Evolutionary conservation across 1,140 invertebrate genomes (phyloP).

Genomic region (Xylocopa sonorina): DNA sequence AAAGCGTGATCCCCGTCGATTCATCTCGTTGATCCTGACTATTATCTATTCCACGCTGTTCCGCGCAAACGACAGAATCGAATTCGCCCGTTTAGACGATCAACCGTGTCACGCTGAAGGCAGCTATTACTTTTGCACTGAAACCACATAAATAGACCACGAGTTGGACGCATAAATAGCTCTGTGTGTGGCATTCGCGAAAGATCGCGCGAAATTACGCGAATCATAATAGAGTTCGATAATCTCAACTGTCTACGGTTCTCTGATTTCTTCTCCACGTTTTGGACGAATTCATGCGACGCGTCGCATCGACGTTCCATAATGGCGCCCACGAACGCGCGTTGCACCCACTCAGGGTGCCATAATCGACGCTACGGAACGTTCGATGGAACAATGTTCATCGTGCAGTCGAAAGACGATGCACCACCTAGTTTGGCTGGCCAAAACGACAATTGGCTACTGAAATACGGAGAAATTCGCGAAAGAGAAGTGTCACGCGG

Average conservation of each 20-base stretch:
- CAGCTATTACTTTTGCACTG: slow-evolving; percentile 44
- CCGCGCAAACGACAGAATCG: slow-evolving; percentile 41
- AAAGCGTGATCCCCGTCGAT: slow-evolving; percentile 46
- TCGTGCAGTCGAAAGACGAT: too few species aligned
- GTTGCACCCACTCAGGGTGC: too few species aligned
- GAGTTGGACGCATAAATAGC: slow-evolving; percentile 33
- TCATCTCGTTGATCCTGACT: slow-evolving; percentile 49
- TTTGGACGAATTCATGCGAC: background rate
- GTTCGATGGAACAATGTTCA: too few species aligned
- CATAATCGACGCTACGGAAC: too few species aligned
- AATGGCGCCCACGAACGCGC: too few species aligned
- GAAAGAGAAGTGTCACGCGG: too few species aligned
- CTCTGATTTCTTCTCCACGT: background rate
- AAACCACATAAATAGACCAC: slow-evolving; percentile 39
- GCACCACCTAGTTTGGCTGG: too few species aligned
- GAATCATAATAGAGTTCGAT: slow-evolving; percentile 16
- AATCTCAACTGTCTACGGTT: slow-evolving; percentile 1
- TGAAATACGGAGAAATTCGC: too few species aligned
- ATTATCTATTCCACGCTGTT: slow-evolving; percentile 46
- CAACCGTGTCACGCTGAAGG: slow-evolving; percentile 21
- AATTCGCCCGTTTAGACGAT: slow-evolving; percentile 23
- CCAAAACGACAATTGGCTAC: too few species aligned
- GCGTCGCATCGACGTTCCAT: background rate
- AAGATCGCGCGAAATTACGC: slow-evolving; percentile 25
- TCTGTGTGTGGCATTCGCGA: background rate